Evolutionary conservation across 2,113 vertebrate species (phyloP), one percentile per base, ranked within the genome.

Genomic region (Salvelinus fontinalis): DNA sequence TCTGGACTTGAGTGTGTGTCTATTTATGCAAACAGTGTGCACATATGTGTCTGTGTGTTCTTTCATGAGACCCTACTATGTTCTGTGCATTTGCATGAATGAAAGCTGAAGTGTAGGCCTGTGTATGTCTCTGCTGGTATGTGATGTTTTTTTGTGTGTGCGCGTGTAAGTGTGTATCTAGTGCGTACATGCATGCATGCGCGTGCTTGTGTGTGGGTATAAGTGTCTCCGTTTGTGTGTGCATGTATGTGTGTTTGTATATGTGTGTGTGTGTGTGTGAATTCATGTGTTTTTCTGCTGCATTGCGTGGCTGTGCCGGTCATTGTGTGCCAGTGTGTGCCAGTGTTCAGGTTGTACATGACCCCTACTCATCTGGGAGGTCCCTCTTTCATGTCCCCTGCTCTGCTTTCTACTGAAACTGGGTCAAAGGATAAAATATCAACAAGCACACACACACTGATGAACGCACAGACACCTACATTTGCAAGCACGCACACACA

Each of bases 371-470:
- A 18, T 67, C 75, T 89, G 89, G 89, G 89, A 77, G 81, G 85
- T 66, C 79, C 34, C 70, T 86, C 90, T 92, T 92, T 91, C 85
- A 92, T 90, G 88, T 88, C 83, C 81, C 81, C 77, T 81, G 85
- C 80, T 89, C 82, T 70, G 79, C 82, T 86, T 83, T 83, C 73
- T 77, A 79, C 87, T 70, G 78, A 89, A 92, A 90, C 80, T 89
- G 86, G 91, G 89, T 93, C 89, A 91, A 90, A 90, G 85, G 86
- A 89, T 85, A 80, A 91, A 89, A 88, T 85, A 86, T 89, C 83
- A 83, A 85, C 84, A 68, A 68, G 77, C 83, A 83, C 78, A 75
- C 68, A 80, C 60, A 44, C 64, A 76, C 62, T 80, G 80, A 68
- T 27, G 70, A 44, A 44, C 39, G 8, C 39, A 44, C 39, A 44